Evolutionary conservation across 2,797 vertebrate genomes (phyloP).

Genomic region (Schizopygopsis pylzovi): DNA sequence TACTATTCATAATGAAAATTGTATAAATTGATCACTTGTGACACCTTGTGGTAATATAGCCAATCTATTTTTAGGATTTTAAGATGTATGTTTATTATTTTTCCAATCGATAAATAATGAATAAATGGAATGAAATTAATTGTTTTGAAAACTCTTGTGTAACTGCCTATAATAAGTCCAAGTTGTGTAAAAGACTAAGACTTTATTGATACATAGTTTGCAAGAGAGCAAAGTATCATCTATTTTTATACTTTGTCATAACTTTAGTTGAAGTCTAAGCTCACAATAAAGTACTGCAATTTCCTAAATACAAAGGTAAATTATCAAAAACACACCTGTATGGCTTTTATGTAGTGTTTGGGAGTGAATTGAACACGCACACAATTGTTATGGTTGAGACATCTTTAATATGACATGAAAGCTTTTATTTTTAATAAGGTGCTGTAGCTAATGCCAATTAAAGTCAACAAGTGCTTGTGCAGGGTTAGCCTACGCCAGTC

Average conservation of each 20-base stretch:
- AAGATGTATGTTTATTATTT: too few species aligned
- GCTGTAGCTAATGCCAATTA: constrained; percentile 76
- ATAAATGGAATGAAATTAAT: background rate
- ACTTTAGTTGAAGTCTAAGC: background rate
- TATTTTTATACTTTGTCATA: background rate
- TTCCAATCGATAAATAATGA: too few species aligned
- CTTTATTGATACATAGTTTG: background rate
- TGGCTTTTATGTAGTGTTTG: background rate
- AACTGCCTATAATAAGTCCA: background rate
- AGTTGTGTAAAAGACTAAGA: background rate
- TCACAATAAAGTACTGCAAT: background rate
- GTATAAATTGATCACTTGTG: background rate
- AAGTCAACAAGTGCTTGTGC: constrained; percentile 75
- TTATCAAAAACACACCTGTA: background rate
- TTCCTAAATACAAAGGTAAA: background rate
- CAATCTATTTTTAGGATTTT: background rate
- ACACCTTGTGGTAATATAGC: background rate
- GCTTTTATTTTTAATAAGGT: constrained; percentile 75
- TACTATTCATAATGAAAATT: background rate
- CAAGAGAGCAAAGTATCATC: background rate
- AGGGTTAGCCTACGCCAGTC: constrained; percentile 73
- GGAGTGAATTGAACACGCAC: constrained; percentile 21
- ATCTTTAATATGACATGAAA: constrained; percentile 80
- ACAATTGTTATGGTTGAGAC: constrained; percentile 67
- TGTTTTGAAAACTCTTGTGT: background rate